Evolutionary conservation across 2,113 vertebrate species (phyloP).

Genomic region (Aldabrachelys gigantea): DNA sequence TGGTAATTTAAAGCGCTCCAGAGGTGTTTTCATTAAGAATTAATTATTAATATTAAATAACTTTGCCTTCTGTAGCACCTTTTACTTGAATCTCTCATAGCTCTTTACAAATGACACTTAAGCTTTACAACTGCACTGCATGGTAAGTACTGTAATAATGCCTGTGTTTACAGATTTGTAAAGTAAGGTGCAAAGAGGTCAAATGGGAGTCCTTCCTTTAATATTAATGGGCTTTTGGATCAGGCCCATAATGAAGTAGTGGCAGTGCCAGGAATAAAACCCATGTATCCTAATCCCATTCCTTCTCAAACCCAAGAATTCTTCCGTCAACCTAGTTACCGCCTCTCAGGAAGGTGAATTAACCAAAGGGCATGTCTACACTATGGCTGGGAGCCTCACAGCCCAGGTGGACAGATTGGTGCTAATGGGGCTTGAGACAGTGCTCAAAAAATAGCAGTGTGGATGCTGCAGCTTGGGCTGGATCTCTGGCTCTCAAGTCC

Average conservation of each 20-base stretch:
- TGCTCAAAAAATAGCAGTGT: not conserved
- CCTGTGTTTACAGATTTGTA: not conserved
- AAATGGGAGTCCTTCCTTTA: not conserved
- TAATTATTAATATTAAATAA: slow-evolving; percentile 35
- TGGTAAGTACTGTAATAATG: not conserved
- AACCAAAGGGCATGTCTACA: not conserved
- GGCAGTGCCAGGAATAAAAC: not conserved
- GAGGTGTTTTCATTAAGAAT: slow-evolving; percentile 21
- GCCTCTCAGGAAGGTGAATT: not conserved
- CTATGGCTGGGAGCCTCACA: not conserved
- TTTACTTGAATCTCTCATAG: slow-evolving; percentile 9
- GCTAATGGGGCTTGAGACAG: not conserved
- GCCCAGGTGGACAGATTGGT: not conserved
- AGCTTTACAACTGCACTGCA: not conserved
- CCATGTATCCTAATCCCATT: not conserved
- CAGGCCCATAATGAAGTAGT: not conserved
- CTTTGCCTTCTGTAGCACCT: not conserved
- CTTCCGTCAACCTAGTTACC: not conserved
- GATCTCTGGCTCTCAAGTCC: not conserved
- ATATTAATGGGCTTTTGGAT: not conserved
- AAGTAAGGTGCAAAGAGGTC: not conserved
- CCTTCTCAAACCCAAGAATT: not conserved
- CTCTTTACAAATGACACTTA: not conserved
- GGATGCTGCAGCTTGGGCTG: not conserved
- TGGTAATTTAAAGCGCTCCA: slow-evolving; percentile 38